Evolutionary conservation across 2,888 invertebrate species (phyloP), one percentile per base, ranked within the genome.

Genomic region (Chesias legatella): DNA sequence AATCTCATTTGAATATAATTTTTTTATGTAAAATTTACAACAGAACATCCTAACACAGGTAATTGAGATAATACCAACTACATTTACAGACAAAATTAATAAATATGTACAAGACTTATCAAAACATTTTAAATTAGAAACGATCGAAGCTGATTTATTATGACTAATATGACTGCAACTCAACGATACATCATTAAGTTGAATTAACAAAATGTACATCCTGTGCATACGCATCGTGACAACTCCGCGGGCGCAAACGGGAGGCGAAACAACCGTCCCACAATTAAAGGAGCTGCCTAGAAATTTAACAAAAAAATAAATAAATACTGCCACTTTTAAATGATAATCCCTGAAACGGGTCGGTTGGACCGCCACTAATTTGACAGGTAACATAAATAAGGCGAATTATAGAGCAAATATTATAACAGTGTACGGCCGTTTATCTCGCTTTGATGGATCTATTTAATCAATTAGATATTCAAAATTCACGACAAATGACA

Each of bases 21-120:
- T 53, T n/a, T 51, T 52, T 49, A 54, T 41, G 44, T 43, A 56
- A 53, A 44, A 40, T 52, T 34, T 48, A 51, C 39, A 40, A 48
- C 33, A 33, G 46, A 39, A 48, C 52, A 31, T 39, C 45, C 40
- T 43, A 50, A 44, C 31, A 33, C 49, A 33, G 24, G 42, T 43
- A 37, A 51, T 62, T 55, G 58, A 53, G 54, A 53, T 57, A 56
- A 55, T 58, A 63, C 60, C 53, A 58, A 64, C 67, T 67, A 64
- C 56, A 48, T 56, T 65, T 60, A 67, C 57, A 67, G 51, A 47
- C 43, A 53, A 60, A 64, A 61, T 35, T 43, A 48, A 67, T 55
- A 63, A 69, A 69, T 73, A 73, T 72, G 62, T 73, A 73, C 73
- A 73, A 58, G 57, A 60, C 53, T 60, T 58, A 58, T 48, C 36